Evolutionary conservation across 2,888 invertebrate genomes (phyloP).

Genomic region (Lagria hirta): DNA sequence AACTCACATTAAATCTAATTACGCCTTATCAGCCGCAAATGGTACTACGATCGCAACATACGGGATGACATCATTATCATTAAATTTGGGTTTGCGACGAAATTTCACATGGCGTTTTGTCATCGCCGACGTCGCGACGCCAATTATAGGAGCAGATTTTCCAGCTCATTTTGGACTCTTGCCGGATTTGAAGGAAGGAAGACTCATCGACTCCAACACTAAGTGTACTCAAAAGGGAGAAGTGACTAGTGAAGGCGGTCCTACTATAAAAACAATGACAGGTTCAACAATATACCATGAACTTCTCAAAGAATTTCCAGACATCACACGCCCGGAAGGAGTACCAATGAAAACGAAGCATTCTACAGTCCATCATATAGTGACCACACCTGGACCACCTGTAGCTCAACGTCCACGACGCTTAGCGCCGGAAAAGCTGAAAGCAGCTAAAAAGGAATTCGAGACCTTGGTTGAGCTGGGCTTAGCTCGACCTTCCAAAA

Average conservation of each 20-base stretch:
- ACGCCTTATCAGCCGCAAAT: slow-evolving; percentile 15
- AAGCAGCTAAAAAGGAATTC: too few species aligned
- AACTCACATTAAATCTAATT: too few species aligned
- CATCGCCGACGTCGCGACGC: slow-evolving; percentile 25
- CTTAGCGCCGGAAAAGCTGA: too few species aligned
- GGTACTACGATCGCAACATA: slow-evolving; percentile 6
- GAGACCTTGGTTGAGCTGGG: too few species aligned
- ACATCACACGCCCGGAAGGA: slow-evolving; percentile 3
- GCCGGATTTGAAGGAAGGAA: slow-evolving; percentile 18
- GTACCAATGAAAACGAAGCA: neutral
- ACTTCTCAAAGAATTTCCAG: slow-evolving; percentile 8
- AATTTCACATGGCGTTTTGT: slow-evolving; percentile 28
- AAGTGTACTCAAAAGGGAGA: neutral
- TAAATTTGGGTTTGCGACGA: slow-evolving; percentile 27
- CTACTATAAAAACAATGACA: too few species aligned
- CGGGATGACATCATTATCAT: slow-evolving; percentile 2
- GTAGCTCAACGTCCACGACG: too few species aligned
- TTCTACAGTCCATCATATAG: slow-evolving; percentile 33
- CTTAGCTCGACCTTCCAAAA: slow-evolving; percentile 37
- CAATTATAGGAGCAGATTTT: slow-evolving; percentile 33
- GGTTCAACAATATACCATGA: too few species aligned
- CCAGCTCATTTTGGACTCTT: slow-evolving; percentile 23
- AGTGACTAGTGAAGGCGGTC: neutral
- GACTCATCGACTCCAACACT: slow-evolving; percentile 17
- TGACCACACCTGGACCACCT: slow-evolving; percentile 40